Evolutionary conservation across 37 sponge, comb jelly and placozoan species (phyloP), one percentile per base, ranked within the genome.

Genomic region (Mnemiopsis leidyi): DNA sequence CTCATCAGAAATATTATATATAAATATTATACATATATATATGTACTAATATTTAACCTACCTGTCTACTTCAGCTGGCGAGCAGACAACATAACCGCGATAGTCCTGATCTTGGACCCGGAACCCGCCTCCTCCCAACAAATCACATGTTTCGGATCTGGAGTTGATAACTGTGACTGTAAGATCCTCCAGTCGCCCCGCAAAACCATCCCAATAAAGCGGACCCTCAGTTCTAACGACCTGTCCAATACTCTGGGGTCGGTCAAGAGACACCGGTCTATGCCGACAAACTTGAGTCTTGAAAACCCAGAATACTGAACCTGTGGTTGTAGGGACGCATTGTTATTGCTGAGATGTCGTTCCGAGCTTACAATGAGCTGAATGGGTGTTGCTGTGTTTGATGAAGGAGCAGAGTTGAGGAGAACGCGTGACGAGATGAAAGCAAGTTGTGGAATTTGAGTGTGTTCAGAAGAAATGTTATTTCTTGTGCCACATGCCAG

Each of bases 51-150:
- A n/a, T n/a, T n/a, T n/a, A n/a, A n/a, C n/a, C n/a, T n/a, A n/a
- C n/a, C n/a, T n/a, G n/a, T n/a, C n/a, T n/a, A n/a, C 82, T 33
- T 23, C 90, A 85, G 90, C 3, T 85, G 90, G 90, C 32, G 90
- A 25, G 90, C 90, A 36, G 90, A 85, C 90, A 85, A 85, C 90
- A 85, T 85, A 28, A 85, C 90, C 16, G 90, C 90, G 25, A 85
- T 85, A 7, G 90, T 85, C 28, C 48, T 85, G 23, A 61, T 40
- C 26, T 9, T 85, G 24, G 32, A 16, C 35, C 90, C 90, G 13
- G 36, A 32, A 20, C 61, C 90, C 23, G 2, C 61, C 18, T 20
- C 33, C 25, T 38, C 90, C 40, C 90, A 40, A n/a, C 7, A 38
- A 5, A 37, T 85, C 48, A 39, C 90, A 1, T 38, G 61, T n/a